phyloP scores from a whole-genome alignment of 2,797 vertebrate genomes.

The Gymnothorax reevesii region DNA sequence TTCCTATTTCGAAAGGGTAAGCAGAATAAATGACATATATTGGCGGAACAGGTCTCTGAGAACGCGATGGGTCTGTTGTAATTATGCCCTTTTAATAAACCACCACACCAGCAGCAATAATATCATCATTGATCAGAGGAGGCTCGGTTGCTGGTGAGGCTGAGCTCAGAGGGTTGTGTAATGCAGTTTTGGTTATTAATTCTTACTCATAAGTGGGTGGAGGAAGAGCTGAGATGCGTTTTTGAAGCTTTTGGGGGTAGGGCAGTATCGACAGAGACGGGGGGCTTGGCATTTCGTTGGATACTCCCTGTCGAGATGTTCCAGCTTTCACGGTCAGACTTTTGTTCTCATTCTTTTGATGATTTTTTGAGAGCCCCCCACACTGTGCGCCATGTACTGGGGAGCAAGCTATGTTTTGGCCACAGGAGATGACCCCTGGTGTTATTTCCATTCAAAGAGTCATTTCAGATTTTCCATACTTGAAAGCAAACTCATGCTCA shows the following conservation, averaged over 20 bases:
- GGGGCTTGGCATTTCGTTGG: not conserved
- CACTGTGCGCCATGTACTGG: not conserved
- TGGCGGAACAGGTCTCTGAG: not conserved
- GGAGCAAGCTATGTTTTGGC: not conserved
- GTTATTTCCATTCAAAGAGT: not conserved
- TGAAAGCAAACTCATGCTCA: not conserved
- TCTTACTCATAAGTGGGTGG: not conserved
- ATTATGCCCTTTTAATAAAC: slow-evolving; percentile 22
- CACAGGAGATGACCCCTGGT: not conserved
- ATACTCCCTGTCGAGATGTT: not conserved
- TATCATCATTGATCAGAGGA: slow-evolving; percentile 16
- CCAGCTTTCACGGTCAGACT: not conserved
- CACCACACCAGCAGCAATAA: not conserved
- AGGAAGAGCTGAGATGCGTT: not conserved
- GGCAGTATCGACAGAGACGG: too few relatives aligned
- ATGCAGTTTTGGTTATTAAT: not conserved
- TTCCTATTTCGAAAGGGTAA: not conserved
- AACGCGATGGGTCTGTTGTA: slow-evolving; percentile 9
- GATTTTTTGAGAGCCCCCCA: not conserved
- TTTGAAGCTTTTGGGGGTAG: not conserved
- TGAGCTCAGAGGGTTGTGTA: slow-evolving; percentile 10
- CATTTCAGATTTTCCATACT: not conserved
- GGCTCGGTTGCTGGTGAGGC: not conserved
- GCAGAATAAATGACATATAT: slow-evolving; percentile 16
- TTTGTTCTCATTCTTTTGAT: not conserved